Evolutionary conservation across 2,888 invertebrate species (phyloP).

Genomic region (Megastigmus dorsalis): DNA sequence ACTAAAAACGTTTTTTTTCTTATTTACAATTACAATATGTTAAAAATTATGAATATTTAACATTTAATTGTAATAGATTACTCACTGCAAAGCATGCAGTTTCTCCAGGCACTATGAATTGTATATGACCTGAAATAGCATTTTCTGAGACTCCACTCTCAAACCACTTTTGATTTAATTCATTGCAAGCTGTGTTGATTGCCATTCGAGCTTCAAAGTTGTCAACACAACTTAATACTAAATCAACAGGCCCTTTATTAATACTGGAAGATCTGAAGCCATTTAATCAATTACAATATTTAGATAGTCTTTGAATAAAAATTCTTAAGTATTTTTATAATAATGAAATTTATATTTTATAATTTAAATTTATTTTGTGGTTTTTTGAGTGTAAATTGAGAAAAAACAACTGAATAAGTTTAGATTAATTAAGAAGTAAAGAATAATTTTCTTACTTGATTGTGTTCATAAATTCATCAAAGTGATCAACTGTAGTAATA

Average conservation of each 20-base stretch:
- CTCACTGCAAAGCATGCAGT: constrained; percentile 97
- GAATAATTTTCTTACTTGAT: constrained; percentile 78
- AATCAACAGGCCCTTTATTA: constrained; percentile 84
- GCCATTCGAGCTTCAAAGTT: constrained; percentile 99
- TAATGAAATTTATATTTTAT: too few species aligned
- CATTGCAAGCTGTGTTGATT: constrained; percentile 98
- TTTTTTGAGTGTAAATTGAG: neutral
- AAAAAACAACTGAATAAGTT: neutral
- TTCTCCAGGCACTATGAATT: constrained; percentile 95
- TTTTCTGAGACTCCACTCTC: constrained; percentile 99
- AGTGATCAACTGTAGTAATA: constrained; percentile 96
- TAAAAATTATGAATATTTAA: neutral
- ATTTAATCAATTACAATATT: constrained; percentile 5
- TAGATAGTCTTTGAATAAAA: neutral
- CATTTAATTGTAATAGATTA: constrained; percentile 23
- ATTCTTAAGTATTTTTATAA: neutral
- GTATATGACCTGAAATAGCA: constrained; percentile 99
- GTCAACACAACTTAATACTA: constrained; percentile 98
- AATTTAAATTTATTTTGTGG: too few species aligned
- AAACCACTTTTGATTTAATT: constrained; percentile 94
- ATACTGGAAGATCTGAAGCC: constrained; percentile 82
- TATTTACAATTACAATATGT: neutral
- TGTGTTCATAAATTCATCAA: constrained; percentile 89
- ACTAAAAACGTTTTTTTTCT: constrained; percentile 82
- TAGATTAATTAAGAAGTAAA: neutral